Evolutionary conservation across 2,113 vertebrate species (phyloP), one percentile per base, ranked within the genome.

Genomic region (Melanocharis versteri): DNA sequence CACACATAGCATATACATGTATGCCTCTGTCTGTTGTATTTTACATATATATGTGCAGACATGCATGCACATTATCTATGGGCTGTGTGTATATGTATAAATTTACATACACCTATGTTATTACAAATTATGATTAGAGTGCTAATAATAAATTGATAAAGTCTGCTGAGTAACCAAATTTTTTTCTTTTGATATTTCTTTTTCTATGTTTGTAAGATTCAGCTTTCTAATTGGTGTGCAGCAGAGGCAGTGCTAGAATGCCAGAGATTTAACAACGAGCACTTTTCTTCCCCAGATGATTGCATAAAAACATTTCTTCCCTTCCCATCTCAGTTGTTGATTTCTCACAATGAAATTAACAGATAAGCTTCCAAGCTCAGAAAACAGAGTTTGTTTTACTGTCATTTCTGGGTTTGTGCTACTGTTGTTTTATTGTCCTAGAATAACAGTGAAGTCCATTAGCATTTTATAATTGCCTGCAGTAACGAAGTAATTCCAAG

Each of bases 1-100:
- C 94, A 96, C 90, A 93, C 96, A 93, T 95, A 94, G 83, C 96
- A 97, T 96, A 97, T 97, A 96, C 72, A 95, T 97, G 95, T 97
- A 96, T 97, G 96, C 97, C 91, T 97, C 91, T 98, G 95, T 97
- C 94, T 97, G 96, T 97, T 97, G 96, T 97, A 97, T 93, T 97
- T 97, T 93, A 97, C 98, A 97, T 98, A 97, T 97, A 95, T 97
- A 97, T 97, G 96, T 97, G 94, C 96, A 97, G 97, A 97, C 97
- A 96, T 96, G 95, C 93, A 93, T 94, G 87, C 91, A 80, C 88
- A 94, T 88, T 95, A 93, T 86, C 71, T 96, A 95, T 98, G 96
- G 83, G 93, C 95, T 98, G 96, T 97, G 95, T 97, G 96, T 97
- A 98, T 97, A 97, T 98, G 97, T 98, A 98, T 98, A 98, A 97